phyloP scores from a whole-genome alignment of 2,797 vertebrate genomes.

The Psittacula derbiana region DNA sequence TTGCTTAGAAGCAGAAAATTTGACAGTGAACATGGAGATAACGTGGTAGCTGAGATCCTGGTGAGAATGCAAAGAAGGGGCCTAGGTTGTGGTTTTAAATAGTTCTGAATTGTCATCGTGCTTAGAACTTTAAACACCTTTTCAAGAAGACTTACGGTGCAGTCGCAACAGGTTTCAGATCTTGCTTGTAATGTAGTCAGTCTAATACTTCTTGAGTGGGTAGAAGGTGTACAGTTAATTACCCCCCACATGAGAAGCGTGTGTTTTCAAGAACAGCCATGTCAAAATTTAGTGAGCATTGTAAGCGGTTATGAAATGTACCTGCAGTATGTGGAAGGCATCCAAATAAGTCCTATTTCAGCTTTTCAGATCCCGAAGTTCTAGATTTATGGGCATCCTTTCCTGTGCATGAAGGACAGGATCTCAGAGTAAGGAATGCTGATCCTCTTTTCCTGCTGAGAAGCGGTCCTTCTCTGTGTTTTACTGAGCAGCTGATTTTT shows the following conservation, averaged over 20 bases:
- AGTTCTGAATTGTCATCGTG: background rate
- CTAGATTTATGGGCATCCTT: constrained; percentile 42
- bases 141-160: background rate
- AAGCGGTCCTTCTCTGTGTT: constrained; percentile 31
- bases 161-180: background rate
- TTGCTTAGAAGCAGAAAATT: background rate
- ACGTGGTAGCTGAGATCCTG: background rate
- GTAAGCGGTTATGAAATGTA: constrained; percentile 59
- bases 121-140: background rate
- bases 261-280: constrained; percentile 24
- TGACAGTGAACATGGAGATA: background rate
- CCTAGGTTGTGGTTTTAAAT: background rate
- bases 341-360: constrained; percentile 61
- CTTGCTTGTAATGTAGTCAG: background rate
- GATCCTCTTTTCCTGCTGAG: constrained; percentile 23
- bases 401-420: constrained; percentile 46
- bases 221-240: constrained; percentile 15
- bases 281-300: constrained; percentile 27
- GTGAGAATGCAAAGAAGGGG: background rate
- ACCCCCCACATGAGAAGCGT: background rate
- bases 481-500: background rate
- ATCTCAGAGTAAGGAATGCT: constrained; percentile 31
- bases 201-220: background rate
- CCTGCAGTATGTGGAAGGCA: constrained; percentile 48
- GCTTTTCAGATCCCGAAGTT: constrained; percentile 33